Conservation (phyloP, 2,888 invertebrate species). For the Drosophila picticornis region DNA sequence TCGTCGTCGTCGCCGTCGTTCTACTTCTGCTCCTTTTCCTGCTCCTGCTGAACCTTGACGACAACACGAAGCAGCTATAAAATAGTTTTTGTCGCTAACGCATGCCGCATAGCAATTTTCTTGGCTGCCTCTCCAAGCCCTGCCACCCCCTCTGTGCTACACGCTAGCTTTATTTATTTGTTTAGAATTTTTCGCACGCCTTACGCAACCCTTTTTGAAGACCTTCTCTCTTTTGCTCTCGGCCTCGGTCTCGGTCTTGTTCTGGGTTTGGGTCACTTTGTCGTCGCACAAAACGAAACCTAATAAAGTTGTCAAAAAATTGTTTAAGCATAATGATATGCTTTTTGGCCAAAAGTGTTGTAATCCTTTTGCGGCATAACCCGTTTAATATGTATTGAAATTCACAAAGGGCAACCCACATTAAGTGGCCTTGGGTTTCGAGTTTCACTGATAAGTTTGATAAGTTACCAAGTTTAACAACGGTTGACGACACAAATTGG, state of each 20-base stretch:
- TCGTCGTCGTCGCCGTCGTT: conserved; percentile 13
- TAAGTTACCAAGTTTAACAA: conserved; percentile 78
- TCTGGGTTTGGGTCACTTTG: conserved; percentile 51
- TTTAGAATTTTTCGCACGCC: conserved; percentile 79
- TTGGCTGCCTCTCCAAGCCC: conserved; percentile 19
- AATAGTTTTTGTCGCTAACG: conserved; percentile 77
- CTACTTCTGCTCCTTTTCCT: neutral
- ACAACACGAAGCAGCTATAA: conserved; percentile 80
- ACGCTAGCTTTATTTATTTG: conserved; percentile 77
- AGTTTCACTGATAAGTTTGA: conserved; percentile 70
- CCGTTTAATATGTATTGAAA: conserved; percentile 80
- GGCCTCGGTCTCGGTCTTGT: neutral
- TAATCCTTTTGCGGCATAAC: conserved; percentile 80
- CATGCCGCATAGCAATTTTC: conserved; percentile 78
- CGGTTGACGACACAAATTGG: conserved; percentile 79
- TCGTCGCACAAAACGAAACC: conserved; percentile 59
- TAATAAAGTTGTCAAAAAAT: conserved; percentile 81
- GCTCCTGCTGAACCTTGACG: conserved; percentile 63
- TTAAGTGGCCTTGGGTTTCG: conserved; percentile 68
- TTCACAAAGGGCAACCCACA: conserved; percentile 72
- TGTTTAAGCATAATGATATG: conserved; percentile 82
- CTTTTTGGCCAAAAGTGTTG: conserved; percentile 72
- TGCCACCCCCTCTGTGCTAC: conserved; percentile 18
- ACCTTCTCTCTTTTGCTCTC: neutral
- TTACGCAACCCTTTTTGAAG: conserved; percentile 61